These are phyloP conservation scores for Procavia capensis DNA, from an alignment of 2,113 vertebrate species.

Conservation along the genomic window DNA sequence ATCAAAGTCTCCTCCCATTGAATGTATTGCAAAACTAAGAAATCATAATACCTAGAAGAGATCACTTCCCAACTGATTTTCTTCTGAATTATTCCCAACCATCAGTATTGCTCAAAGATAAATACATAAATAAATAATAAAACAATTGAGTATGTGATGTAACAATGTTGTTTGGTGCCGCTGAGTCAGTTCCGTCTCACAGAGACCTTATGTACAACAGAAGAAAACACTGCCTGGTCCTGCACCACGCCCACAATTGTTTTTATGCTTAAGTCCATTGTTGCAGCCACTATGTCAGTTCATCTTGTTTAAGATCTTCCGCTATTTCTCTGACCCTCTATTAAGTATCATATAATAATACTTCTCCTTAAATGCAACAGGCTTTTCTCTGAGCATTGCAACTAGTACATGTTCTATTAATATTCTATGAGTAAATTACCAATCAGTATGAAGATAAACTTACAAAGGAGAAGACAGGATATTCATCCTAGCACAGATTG, in stretches of 20 bases:
- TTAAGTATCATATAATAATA: neutral
- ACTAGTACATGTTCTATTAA: neutral
- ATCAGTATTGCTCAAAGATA: neutral
- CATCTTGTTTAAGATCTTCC: too few relatives aligned
- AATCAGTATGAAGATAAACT: neutral
- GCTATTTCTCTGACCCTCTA: too few relatives aligned
- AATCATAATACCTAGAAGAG: constrained; percentile 4
- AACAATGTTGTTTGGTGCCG: too few relatives aligned
- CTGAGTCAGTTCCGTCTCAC: too few relatives aligned
- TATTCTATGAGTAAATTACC: neutral
- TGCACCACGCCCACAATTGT: too few relatives aligned
- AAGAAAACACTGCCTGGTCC: too few relatives aligned
- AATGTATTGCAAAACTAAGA: constrained; percentile 39
- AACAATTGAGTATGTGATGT: neutral
- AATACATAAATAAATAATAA: too few relatives aligned
- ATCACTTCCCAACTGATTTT: neutral
- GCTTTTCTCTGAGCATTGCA: neutral
- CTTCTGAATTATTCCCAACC: neutral
- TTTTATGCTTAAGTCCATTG: too few relatives aligned
- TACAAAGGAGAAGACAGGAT: neutral
- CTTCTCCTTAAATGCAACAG: neutral
- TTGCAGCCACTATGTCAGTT: too few relatives aligned
- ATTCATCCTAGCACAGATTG: neutral
- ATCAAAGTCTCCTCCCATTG: neutral
- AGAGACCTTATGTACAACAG: too few relatives aligned